phyloP scores from a whole-genome alignment of 2,888 invertebrate genomes.

The Amphipoea lucens region DNA sequence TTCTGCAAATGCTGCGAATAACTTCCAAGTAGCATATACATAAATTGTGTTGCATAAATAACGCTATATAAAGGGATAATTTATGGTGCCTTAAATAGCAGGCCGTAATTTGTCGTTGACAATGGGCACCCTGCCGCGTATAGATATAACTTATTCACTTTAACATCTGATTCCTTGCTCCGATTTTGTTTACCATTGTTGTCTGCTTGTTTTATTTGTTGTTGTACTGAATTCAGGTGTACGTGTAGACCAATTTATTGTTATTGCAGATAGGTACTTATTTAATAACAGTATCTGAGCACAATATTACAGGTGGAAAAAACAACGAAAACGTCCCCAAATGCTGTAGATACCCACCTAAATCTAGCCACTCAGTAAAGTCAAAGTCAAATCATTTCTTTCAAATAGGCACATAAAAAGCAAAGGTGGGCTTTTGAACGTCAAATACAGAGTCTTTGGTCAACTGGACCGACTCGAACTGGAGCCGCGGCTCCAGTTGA shows the following conservation, averaged over 20 bases:
- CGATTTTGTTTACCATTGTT: slow-evolving; percentile 77
- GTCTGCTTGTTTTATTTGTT: slow-evolving; percentile 50
- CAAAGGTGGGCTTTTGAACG: neutral
- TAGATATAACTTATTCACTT: slow-evolving; percentile 83
- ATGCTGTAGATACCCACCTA: neutral
- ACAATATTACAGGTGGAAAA: neutral
- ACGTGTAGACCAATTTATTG: slow-evolving; percentile 3
- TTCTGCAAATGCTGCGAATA: slow-evolving; percentile 44
- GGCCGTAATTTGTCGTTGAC: slow-evolving; percentile 83
- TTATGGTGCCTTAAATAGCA: slow-evolving; percentile 81
- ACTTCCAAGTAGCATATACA: slow-evolving; percentile 48
- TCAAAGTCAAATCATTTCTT: neutral
- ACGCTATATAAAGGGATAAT: slow-evolving; percentile 77
- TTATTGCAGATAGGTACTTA: neutral
- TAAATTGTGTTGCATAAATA: slow-evolving; percentile 65
- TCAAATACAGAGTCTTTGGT: neutral
- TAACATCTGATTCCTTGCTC: slow-evolving; percentile 82
- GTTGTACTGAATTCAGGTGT: slow-evolving; percentile 13
- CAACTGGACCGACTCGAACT: too few relatives aligned
- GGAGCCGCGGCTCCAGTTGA: too few relatives aligned
- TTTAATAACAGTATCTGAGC: neutral
- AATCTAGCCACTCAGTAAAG: neutral
- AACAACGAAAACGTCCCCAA: too few relatives aligned
- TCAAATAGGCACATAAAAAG: neutral
- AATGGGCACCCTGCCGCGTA: slow-evolving; percentile 74